phyloP scores from a whole-genome alignment of 1,140 invertebrate species.

The Drosophila kurseongensis region DNA sequence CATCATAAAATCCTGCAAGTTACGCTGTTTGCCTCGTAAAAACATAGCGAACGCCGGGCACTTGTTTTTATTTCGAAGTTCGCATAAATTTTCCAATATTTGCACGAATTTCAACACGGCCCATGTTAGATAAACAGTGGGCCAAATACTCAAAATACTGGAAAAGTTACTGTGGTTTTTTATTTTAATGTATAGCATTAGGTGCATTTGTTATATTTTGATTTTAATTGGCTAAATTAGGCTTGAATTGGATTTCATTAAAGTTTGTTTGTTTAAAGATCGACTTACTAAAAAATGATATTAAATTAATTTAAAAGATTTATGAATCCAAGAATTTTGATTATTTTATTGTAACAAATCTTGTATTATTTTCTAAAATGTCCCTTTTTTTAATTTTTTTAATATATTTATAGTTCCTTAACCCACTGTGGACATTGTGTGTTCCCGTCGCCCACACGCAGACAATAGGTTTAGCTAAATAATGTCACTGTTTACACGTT shows the following conservation, averaged over 20 bases:
- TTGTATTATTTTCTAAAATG: no score
- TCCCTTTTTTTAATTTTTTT: not conserved
- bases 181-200: no score
- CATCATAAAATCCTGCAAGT: slow-evolving; percentile 68
- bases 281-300: no score
- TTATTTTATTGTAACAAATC: no score
- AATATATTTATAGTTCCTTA: not conserved
- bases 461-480: slow-evolving; percentile 61
- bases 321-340: no score
- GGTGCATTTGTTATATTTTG: no score
- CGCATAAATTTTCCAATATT: slow-evolving; percentile 75
- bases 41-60: slow-evolving; percentile 12
- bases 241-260: no score
- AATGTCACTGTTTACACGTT: slow-evolving; percentile 70
- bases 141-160: no score
- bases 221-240: no score
- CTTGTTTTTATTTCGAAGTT: slow-evolving; percentile 59
- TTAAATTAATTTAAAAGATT: no score
- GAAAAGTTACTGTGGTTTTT: not conserved
- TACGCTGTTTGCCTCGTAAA: slow-evolving; percentile 77
- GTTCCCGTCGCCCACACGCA: slow-evolving; percentile 6
- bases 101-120: slow-evolving; percentile 39
- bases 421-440: slow-evolving; percentile 28
- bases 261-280: no score
- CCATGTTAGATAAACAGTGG: slow-evolving; percentile 31